A percentile compares a stretch with the other conserved stretches of the same genome.
phyloP scores from a whole-genome alignment of 2,888 invertebrate species.

The Syritta pipiens region DNA sequence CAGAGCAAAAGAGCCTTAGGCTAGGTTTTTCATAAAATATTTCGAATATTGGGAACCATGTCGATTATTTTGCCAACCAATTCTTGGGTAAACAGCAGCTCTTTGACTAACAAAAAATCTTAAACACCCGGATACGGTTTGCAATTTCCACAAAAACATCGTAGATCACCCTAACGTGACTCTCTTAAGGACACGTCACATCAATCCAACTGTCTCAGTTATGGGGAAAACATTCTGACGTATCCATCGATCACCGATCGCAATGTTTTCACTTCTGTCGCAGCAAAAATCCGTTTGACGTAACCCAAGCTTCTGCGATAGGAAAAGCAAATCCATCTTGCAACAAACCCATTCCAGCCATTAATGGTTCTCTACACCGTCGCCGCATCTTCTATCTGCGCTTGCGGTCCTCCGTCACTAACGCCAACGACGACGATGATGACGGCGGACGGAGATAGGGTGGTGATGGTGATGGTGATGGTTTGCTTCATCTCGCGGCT shows the following conservation, averaged over 20 bases:
- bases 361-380: constrained; percentile 44
- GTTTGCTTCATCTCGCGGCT: constrained; percentile 22
- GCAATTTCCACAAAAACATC: too few species aligned
- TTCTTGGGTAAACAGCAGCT: too few species aligned
- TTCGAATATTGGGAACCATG: too few species aligned
- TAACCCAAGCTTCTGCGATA: constrained; percentile 51
- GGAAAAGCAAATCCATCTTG: constrained; percentile 32
- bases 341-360: constrained; percentile 50
- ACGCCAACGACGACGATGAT: too few species aligned
- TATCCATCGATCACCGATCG: constrained; percentile 62
- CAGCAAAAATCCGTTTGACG: constrained; percentile 50
- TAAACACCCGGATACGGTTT: too few species aligned
- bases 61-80: too few species aligned
- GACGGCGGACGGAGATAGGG: too few species aligned
- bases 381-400: constrained; percentile 58
- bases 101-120: too few species aligned
- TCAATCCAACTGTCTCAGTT: constrained; percentile 42
- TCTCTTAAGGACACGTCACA: constrained; percentile 33
- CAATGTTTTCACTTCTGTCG: constrained; percentile 58
- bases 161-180: constrained; percentile 23
- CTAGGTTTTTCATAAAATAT: too few species aligned
- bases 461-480: constrained; percentile 23
- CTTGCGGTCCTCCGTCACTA: constrained; percentile 42
- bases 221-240: constrained; percentile 47
- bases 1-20: too few species aligned